Conservation (phyloP, 2,888 invertebrate genomes). For the Cephus spinipes region DNA sequence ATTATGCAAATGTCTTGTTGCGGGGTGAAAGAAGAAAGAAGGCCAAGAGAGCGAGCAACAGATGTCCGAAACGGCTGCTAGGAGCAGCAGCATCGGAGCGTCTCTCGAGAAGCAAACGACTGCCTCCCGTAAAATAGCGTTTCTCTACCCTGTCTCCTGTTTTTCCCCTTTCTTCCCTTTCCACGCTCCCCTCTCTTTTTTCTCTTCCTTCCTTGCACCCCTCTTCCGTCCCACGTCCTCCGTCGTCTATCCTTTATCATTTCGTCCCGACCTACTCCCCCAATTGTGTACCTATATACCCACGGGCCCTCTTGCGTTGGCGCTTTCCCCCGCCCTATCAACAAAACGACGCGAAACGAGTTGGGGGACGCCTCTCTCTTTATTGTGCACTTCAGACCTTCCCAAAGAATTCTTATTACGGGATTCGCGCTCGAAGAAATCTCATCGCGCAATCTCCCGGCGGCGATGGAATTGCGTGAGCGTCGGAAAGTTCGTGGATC, state of each 20-base stretch:
- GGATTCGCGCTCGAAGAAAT: slow-evolving; percentile 50
- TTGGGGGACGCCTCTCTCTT: slow-evolving; percentile 36
- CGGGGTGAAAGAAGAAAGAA: slow-evolving; percentile 39
- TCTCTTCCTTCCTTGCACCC: not conserved
- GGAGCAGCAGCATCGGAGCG: slow-evolving; percentile 9
- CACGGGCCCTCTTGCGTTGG: not conserved
- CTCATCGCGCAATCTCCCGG: slow-evolving; percentile 49
- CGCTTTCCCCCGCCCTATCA: not conserved
- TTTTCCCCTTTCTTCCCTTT: not conserved
- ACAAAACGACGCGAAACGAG: not conserved
- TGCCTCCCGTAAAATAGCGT: slow-evolving; percentile 29
- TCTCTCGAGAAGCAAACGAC: slow-evolving; percentile 1
- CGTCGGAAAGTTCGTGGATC: slow-evolving; percentile 47
- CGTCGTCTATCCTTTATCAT: not conserved
- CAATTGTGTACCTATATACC: not conserved
- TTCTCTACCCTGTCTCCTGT: slow-evolving; percentile 30
- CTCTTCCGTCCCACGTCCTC: not conserved
- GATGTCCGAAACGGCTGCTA: slow-evolving; percentile 61
- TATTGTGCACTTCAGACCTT: slow-evolving; percentile 54
- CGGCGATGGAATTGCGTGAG: slow-evolving; percentile 44
- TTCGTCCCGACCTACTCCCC: not conserved
- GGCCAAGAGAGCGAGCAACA: slow-evolving; percentile 55
- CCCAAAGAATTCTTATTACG: slow-evolving; percentile 61
- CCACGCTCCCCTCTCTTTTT: not conserved
- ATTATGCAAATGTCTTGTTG: slow-evolving; percentile 65